phyloP scores from a whole-genome alignment of 30 jellyfish, hydroid and myxozoan genomes.

The Morbakka virulenta region DNA sequence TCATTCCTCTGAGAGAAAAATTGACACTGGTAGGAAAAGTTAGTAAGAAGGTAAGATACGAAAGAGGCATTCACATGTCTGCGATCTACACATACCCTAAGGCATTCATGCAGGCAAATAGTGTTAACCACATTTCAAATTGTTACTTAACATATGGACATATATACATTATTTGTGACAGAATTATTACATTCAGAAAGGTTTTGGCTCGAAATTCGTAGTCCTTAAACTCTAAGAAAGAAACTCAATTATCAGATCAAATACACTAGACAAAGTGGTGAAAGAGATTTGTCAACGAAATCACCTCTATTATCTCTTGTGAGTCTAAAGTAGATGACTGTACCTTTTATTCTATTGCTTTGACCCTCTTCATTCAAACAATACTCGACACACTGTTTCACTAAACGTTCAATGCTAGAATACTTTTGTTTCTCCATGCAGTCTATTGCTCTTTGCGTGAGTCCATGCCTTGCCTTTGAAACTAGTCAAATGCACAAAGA shows the following conservation, averaged over 20 bases:
- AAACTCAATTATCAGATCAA: neutral
- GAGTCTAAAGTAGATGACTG: constrained; percentile 2
- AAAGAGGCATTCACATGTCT: constrained; percentile 34
- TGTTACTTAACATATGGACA: constrained; percentile 13
- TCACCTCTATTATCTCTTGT: constrained; percentile 39
- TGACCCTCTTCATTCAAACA: neutral
- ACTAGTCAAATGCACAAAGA: no score
- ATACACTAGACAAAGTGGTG: constrained; percentile 21
- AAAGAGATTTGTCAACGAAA: constrained; percentile 43
- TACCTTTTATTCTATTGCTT: constrained; percentile 5
- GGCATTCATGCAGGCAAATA: constrained; percentile 15
- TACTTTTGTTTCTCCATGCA: constrained; percentile 37
- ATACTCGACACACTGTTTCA: constrained; percentile 30
- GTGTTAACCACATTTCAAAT: neutral
- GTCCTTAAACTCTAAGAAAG: constrained; percentile 33
- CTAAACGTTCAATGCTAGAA: constrained; percentile 27
- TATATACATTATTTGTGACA: constrained; percentile 32
- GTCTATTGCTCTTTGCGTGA: constrained; percentile 27
- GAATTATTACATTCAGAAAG: constrained; percentile 6
- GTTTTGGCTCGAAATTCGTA: neutral
- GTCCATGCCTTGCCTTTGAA: constrained; percentile 51
- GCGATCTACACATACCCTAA: constrained; percentile 40
- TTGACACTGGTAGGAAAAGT: constrained; percentile 24
- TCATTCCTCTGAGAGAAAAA: constrained; percentile 40
- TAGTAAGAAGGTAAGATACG: constrained; percentile 19